These are phyloP conservation scores for Mus caroli DNA, from an alignment of 2,797 vertebrate genomes.

Conservation along the genomic window DNA sequence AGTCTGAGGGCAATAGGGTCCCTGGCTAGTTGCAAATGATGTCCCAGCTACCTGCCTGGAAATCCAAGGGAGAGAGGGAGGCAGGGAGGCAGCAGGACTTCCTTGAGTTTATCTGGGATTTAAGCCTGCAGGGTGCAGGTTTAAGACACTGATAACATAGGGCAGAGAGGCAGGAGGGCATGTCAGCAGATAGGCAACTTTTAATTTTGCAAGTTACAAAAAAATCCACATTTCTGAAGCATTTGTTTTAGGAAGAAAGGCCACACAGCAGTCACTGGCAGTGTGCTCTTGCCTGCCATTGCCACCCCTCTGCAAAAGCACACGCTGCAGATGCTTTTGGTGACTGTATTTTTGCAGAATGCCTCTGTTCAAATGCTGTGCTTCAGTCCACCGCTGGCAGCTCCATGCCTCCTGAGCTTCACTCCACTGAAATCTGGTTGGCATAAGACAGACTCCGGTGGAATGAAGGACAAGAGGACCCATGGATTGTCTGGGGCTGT, in stretches of 20 bases:
- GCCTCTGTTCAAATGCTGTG: background rate
- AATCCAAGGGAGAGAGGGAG: background rate
- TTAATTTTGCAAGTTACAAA: slow-evolving; percentile 81
- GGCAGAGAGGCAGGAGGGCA: slow-evolving; percentile 75
- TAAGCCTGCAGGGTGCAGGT: slow-evolving; percentile 48
- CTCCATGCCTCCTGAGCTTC: slow-evolving; percentile 98
- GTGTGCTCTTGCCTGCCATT: background rate
- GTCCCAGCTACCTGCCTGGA: slow-evolving; percentile 9
- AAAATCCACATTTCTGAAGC: slow-evolving; percentile 54
- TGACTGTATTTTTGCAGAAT: fast-evolving
- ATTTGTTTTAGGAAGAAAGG: slow-evolving; percentile 53
- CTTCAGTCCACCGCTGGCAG: slow-evolving; percentile 77
- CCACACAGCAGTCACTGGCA: background rate
- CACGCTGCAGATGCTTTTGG: fast-evolving
- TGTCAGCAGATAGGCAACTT: slow-evolving; percentile 73
- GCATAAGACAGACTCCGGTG: slow-evolving; percentile 99
- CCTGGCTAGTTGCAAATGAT: slow-evolving; percentile 14
- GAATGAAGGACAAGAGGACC: slow-evolving; percentile 97
- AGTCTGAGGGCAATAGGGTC: background rate
- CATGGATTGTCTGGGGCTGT: slow-evolving; percentile 8
- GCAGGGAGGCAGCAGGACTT: background rate
- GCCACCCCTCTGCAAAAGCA: fast-evolving
- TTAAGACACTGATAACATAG: slow-evolving; percentile 62
- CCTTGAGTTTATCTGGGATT: background rate
- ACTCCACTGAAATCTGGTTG: slow-evolving; percentile 99